phyloP scores from a whole-genome alignment of 2,113 vertebrate genomes.

The Dascyllus trimaculatus region DNA sequence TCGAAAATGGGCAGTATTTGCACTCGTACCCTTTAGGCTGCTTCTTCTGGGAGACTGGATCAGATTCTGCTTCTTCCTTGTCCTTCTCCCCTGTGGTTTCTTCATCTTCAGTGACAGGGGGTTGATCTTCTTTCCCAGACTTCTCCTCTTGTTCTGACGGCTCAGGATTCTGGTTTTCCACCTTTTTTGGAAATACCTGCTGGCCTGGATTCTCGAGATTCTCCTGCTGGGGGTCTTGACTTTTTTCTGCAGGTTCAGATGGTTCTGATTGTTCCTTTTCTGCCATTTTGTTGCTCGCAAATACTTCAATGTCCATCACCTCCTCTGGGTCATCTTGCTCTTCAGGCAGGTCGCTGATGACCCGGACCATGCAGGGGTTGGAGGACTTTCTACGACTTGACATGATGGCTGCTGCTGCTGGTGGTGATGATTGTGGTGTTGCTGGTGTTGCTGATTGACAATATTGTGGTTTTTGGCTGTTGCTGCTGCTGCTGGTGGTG shows the following conservation, averaged over 20 bases:
- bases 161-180: conserved; percentile 68
- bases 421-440: conserved; percentile 35
- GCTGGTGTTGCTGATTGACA: conserved; percentile 71
- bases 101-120: conserved; percentile 30
- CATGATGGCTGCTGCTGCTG: conserved; percentile 81
- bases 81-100: conserved; percentile 46
- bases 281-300: conserved; percentile 50
- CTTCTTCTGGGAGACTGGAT: conserved; percentile 80
- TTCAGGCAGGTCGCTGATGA: conserved; percentile 76
- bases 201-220: conserved; percentile 41
- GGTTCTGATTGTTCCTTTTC: conserved; percentile 40
- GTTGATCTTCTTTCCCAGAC: conserved; percentile 26
- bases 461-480: conserved; percentile 54
- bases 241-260: conserved; percentile 30
- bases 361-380: conserved; percentile 92
- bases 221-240: conserved; percentile 37
- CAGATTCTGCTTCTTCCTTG: conserved; percentile 71
- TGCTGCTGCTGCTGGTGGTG: conserved; percentile 61
- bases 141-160: conserved; percentile 37
- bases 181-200: conserved; percentile 66
- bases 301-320: conserved; percentile 58
- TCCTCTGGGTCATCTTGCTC: conserved; percentile 79
- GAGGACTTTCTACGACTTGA: conserved; percentile 95
- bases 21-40: conserved; percentile 92
- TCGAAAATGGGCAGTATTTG: conserved; percentile 95